Conservation (phyloP, 2,888 invertebrate genomes). For the Ectropis crepuscularia region DNA sequence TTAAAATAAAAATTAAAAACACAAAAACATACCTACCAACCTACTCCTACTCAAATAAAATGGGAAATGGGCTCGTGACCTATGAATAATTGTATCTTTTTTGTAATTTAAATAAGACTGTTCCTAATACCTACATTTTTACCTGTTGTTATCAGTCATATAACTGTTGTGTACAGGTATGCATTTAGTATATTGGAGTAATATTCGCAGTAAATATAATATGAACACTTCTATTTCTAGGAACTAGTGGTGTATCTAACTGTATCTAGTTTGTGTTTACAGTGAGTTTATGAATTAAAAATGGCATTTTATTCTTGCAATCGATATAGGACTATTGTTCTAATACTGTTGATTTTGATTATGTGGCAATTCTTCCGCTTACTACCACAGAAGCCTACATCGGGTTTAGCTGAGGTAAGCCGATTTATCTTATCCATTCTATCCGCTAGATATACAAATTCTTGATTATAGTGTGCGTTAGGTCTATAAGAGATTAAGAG, state of each 20-base stretch:
- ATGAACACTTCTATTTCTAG: not conserved
- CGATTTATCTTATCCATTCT: constrained; percentile 27
- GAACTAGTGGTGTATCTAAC: constrained; percentile 6
- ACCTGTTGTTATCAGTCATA: not conserved
- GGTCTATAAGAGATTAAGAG: too few relatives aligned
- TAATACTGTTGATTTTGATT: constrained; percentile 71
- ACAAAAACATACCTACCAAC: too few relatives aligned
- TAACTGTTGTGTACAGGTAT: not conserved
- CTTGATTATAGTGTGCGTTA: not conserved
- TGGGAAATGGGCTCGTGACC: constrained; percentile 7
- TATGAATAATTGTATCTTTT: not conserved
- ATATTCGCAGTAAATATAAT: not conserved
- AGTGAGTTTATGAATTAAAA: constrained; percentile 35
- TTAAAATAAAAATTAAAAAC: too few relatives aligned
- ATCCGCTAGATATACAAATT: constrained; percentile 9
- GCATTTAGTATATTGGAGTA: not conserved
- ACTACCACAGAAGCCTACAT: constrained; percentile 59
- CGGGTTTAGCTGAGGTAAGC: constrained; percentile 62
- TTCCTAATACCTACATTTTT: not conserved
- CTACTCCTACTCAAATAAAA: not conserved
- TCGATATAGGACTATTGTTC: constrained; percentile 73
- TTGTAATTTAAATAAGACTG: not conserved
- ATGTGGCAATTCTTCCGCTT: constrained; percentile 75
- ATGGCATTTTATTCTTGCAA: constrained; percentile 78
- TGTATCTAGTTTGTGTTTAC: not conserved